These are phyloP conservation scores for Megalops cyprinoides DNA, from an alignment of 2,797 vertebrate species.

Conservation along the genomic window DNA sequence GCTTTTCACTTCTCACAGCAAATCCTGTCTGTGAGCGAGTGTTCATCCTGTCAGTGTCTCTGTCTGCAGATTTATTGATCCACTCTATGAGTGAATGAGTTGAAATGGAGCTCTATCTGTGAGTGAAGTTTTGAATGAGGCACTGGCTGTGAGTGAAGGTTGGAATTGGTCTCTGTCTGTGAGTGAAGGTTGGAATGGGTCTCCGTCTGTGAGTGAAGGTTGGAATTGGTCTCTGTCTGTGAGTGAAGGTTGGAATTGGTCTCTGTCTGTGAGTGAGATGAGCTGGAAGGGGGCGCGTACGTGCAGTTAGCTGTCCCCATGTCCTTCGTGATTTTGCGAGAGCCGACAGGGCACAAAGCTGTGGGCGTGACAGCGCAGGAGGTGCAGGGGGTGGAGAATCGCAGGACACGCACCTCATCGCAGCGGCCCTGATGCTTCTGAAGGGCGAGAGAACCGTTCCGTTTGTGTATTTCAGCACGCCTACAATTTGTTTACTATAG, in stretches of 20 bases:
- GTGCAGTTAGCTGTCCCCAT: constrained; percentile 74
- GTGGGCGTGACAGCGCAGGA: constrained; percentile 66
- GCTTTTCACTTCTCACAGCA: too few species aligned
- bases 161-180: too few species aligned
- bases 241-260: too few species aligned
- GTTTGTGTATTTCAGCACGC: too few species aligned
- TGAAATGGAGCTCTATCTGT: neutral
- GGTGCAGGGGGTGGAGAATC: constrained; percentile 70
- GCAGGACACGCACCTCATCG: constrained; percentile 62
- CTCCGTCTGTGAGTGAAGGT: neutral
- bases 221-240: too few species aligned
- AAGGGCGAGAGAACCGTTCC: too few species aligned
- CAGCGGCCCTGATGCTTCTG: constrained; percentile 71
- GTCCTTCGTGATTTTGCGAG: constrained; percentile 49
- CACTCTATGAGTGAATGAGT: neutral
- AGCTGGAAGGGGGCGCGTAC: too few species aligned
- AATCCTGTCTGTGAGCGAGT: too few species aligned
- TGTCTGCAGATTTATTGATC: too few species aligned
- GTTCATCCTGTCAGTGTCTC: too few species aligned
- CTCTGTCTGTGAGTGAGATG: too few species aligned
- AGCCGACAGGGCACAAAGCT: constrained; percentile 72
- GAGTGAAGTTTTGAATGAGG: neutral
- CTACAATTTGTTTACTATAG: too few species aligned
- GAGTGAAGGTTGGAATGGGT: neutral
- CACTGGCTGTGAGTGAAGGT: neutral